phyloP scores from a whole-genome alignment of 2,113 vertebrate species.

The Malurus elegans region DNA sequence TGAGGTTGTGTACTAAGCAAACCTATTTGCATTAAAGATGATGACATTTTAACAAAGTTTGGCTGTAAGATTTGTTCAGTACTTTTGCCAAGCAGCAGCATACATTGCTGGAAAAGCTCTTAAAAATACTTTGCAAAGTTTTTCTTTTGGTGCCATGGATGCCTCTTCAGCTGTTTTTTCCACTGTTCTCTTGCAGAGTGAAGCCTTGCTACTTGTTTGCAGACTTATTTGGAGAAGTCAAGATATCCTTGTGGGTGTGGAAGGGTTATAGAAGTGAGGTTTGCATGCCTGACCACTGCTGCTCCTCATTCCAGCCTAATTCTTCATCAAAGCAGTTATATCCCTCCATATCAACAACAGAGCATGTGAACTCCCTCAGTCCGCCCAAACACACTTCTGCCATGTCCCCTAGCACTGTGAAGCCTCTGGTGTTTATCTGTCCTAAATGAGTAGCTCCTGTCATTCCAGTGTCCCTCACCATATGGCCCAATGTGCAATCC shows the following conservation, averaged over 20 bases:
- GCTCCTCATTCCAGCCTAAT: not conserved
- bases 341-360: not conserved
- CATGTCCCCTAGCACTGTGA: not conserved
- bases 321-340: not conserved
- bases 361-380: not conserved
- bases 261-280: not conserved
- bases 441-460: not conserved
- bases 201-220: not conserved
- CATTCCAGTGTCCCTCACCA: not conserved
- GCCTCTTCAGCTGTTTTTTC: not conserved
- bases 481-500: not conserved
- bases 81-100: not conserved
- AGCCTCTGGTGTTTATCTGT: not conserved
- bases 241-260: not conserved
- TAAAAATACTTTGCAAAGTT: not conserved
- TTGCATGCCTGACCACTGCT: not conserved
- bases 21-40: not conserved
- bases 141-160: not conserved
- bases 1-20: not conserved
- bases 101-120: not conserved
- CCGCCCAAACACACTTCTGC: not conserved
- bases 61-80: not conserved
- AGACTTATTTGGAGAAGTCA: not conserved
- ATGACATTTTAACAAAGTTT: constrained; percentile 9
- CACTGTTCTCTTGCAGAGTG: not conserved